A percentile compares a stretch with the other conserved stretches of the same genome.
Conservation (phyloP, 1,140 invertebrate species). For the Wiebesia pumilae region DNA sequence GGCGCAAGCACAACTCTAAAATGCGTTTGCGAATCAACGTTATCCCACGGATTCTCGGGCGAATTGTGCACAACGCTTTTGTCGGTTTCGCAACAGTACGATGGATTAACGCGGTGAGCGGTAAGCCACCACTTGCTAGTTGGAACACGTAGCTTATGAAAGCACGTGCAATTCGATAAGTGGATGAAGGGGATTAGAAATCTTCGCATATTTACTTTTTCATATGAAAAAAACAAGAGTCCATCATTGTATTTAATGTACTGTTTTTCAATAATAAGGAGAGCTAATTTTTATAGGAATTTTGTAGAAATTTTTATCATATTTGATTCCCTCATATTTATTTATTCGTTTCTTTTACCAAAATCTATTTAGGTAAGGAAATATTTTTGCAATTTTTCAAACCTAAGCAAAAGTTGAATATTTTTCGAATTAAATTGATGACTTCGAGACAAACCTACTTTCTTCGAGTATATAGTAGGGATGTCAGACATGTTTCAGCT, state of each 20-base stretch:
- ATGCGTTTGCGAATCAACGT: neutral
- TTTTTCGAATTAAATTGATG: too few species aligned
- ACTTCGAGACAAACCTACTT: too few species aligned
- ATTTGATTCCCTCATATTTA: neutral
- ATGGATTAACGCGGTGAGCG: neutral
- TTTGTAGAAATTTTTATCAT: neutral
- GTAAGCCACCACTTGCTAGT: neutral
- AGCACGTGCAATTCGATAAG: conserved; percentile 18
- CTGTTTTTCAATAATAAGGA: neutral
- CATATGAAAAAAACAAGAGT: neutral
- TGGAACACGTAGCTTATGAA: conserved; percentile 28
- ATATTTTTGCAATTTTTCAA: too few species aligned
- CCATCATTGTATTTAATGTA: neutral
- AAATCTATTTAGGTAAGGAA: neutral
- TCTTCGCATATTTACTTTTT: neutral
- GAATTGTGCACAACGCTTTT: conserved; percentile 6
- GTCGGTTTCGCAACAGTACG: neutral
- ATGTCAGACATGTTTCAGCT: too few species aligned
- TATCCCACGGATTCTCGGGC: neutral
- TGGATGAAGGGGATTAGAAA: neutral
- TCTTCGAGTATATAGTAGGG: too few species aligned
- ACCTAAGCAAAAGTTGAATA: too few species aligned
- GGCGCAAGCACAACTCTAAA: neutral
- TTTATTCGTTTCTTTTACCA: neutral
- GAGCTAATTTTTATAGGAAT: too few species aligned